phyloP scores from a whole-genome alignment of 2,888 invertebrate species.

The Eristalis intricaria region DNA sequence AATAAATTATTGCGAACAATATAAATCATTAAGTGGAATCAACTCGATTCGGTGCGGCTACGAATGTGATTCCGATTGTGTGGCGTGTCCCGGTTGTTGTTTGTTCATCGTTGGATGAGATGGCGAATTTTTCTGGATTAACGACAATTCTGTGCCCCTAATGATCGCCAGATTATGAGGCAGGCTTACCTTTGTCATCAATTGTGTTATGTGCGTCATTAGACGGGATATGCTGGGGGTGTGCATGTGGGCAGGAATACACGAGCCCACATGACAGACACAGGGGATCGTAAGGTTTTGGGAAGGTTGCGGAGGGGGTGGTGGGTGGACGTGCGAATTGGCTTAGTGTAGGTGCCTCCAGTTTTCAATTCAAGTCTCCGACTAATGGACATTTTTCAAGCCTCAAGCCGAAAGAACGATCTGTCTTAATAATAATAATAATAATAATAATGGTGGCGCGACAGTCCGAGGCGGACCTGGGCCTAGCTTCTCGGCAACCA shows the following conservation, averaged over 20 bases:
- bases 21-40: constrained; percentile 70
- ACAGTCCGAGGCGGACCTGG: no score
- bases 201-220: background rate
- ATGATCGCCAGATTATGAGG: background rate
- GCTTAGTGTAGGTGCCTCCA: no score
- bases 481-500: no score
- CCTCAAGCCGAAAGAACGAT: no score
- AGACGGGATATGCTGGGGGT: background rate
- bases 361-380: no score
- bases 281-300: background rate
- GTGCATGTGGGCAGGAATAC: background rate
- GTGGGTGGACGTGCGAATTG: no score
- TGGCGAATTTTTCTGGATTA: constrained; percentile 8
- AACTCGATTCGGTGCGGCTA: constrained; percentile 55
- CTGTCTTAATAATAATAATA: no score
- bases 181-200: background rate
- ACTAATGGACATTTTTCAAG: no score
- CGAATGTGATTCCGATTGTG: constrained; percentile 57
- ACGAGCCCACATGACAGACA: background rate
- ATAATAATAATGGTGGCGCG: no score
- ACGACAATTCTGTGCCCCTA: background rate
- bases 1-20: constrained; percentile 68
- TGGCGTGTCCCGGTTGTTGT: background rate
- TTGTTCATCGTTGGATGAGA: constrained; percentile 16
- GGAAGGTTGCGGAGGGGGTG: background rate